These are phyloP conservation scores for Pygoscelis antarcticus DNA, from an alignment of 2,113 vertebrate species.

Conservation along the genomic window DNA sequence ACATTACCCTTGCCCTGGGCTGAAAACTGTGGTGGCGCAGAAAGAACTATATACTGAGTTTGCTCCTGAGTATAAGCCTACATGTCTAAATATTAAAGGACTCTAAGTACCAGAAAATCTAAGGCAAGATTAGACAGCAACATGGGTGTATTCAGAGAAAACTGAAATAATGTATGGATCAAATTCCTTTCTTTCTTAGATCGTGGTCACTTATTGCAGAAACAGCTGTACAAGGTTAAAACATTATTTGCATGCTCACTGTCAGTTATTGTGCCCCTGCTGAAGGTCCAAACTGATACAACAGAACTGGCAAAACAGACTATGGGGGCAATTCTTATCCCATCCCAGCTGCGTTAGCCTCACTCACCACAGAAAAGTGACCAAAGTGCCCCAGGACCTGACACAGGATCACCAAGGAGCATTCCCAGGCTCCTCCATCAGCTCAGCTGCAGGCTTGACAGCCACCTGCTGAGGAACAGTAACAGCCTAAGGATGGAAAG, in stretches of 20 bases:
- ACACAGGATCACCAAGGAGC: fast-evolving
- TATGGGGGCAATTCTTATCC: neutral
- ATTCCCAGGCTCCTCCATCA: neutral
- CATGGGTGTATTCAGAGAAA: fast-evolving
- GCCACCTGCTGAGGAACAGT: neutral
- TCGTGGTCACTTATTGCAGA: neutral
- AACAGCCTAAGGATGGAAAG: neutral
- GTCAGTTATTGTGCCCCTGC: neutral
- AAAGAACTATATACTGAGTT: neutral
- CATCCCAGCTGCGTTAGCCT: neutral
- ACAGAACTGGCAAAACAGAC: neutral
- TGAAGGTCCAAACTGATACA: neutral
- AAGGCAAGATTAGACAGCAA: neutral
- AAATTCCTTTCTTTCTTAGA: neutral
- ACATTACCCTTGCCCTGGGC: neutral
- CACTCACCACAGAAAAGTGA: neutral
- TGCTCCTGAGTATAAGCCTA: neutral
- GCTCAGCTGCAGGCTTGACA: neutral
- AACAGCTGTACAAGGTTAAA: neutral
- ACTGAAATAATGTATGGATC: neutral
- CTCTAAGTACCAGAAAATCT: neutral
- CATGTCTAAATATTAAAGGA: neutral
- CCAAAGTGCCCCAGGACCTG: fast-evolving
- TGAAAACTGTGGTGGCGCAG: neutral
- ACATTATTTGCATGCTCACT: neutral